Conservation (phyloP, 2,113 vertebrate species). For the Ginglymostoma cirratum region DNA sequence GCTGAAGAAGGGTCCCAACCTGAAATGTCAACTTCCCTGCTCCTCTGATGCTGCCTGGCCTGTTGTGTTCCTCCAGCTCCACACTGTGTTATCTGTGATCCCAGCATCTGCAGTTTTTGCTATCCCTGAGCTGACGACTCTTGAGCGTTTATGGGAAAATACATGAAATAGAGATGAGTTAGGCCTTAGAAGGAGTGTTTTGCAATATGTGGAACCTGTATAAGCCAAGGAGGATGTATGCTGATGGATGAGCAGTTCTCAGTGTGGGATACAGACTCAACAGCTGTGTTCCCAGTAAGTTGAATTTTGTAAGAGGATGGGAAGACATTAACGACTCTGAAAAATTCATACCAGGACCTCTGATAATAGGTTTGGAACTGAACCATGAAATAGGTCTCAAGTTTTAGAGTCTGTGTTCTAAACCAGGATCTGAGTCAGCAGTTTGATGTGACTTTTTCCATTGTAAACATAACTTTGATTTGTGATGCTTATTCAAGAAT, state of each 20-base stretch:
- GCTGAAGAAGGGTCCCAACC: too few species aligned
- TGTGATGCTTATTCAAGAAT: not conserved
- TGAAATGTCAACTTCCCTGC: too few species aligned
- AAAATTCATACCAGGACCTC: not conserved
- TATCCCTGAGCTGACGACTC: not conserved
- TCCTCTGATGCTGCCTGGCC: too few species aligned
- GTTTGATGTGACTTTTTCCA: not conserved
- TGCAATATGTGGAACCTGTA: not conserved
- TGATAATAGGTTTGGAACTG: not conserved
- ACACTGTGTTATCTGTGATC: too few species aligned
- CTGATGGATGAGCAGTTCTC: not conserved
- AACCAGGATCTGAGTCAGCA: not conserved
- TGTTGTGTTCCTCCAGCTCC: too few species aligned
- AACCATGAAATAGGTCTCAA: not conserved
- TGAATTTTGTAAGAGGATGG: not conserved
- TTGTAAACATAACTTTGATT: not conserved
- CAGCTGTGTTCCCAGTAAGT: not conserved
- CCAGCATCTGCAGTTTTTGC: too few species aligned
- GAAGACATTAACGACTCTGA: not conserved
- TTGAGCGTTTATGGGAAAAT: not conserved
- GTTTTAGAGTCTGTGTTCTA: not conserved
- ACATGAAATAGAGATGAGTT: not conserved
- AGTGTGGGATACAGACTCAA: not conserved
- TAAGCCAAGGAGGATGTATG: not conserved
- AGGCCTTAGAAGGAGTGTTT: not conserved